Conservation (phyloP, 1,140 invertebrate genomes). For the Lutraria rhynchaena region DNA sequence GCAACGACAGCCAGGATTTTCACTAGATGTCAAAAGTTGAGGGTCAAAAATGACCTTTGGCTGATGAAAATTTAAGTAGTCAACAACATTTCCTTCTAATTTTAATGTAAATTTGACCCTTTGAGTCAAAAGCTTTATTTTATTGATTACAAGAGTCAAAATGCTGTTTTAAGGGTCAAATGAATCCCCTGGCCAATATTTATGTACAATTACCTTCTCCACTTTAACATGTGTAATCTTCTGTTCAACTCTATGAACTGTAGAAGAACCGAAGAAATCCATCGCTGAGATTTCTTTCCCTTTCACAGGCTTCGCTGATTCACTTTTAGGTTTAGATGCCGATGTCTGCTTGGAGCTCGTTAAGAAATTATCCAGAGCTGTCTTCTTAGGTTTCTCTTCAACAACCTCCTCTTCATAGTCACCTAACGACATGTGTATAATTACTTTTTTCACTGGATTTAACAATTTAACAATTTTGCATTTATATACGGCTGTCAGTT, state of each 20-base stretch:
- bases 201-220: conserved; percentile 24
- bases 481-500: no score
- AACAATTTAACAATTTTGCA: no score
- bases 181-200: background rate
- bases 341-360: conserved; percentile 15
- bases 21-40: no score
- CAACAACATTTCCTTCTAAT: background rate
- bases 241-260: conserved; percentile 68
- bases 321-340: background rate
- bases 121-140: no score
- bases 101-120: no score
- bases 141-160: no score
- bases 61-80: no score
- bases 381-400: conserved; percentile 64
- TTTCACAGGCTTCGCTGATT: conserved; percentile 16
- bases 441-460: no score
- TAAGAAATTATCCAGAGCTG: conserved; percentile 68
- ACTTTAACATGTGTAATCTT: conserved; percentile 49
- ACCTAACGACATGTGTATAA: no score
- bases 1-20: no score
- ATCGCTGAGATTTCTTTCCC: conserved; percentile 64
- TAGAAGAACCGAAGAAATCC: conserved; percentile 76
- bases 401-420: conserved; percentile 18
- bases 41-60: no score
- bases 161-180: no score